These are phyloP conservation scores for Zaprionus ornatus DNA, from an alignment of 1,140 invertebrate genomes.

Conservation along the genomic window DNA sequence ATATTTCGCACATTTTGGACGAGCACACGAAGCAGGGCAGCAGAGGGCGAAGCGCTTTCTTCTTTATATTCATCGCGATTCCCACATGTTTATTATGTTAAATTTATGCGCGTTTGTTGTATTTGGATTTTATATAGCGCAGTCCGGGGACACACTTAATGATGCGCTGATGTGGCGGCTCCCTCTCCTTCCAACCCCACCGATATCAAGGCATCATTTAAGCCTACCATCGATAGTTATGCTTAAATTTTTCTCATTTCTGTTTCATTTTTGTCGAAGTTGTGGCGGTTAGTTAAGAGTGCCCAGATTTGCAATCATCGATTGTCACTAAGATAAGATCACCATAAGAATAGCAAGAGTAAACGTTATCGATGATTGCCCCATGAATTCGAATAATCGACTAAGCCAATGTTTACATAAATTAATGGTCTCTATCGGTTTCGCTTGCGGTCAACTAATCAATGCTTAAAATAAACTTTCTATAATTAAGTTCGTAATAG, in stretches of 20 bases:
- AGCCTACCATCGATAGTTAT: background rate
- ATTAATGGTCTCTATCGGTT: no score
- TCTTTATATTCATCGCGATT: conserved; percentile 70
- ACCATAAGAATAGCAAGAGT: background rate
- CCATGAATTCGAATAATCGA: background rate
- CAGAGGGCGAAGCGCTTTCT: conserved; percentile 9
- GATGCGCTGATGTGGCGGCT: conserved; percentile 10
- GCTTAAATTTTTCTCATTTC: background rate
- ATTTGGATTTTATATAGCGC: conserved; percentile 52
- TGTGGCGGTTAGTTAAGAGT: background rate
- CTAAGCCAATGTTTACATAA: background rate
- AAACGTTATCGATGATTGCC: background rate
- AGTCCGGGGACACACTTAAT: conserved; percentile 17
- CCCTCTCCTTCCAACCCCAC: background rate
- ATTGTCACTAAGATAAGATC: background rate
- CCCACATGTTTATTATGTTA: conserved; percentile 77
- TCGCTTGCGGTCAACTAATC: background rate
- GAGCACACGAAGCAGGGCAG: background rate
- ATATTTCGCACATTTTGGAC: conserved; percentile 61
- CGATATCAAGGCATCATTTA: background rate
- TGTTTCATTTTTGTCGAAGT: background rate
- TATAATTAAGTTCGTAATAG: no score
- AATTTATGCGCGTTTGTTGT: conserved; percentile 76
- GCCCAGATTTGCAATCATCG: background rate
- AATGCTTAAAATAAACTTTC: background rate